Conservation (phyloP, 2,113 vertebrate species). For the Cygnus buccinator region DNA sequence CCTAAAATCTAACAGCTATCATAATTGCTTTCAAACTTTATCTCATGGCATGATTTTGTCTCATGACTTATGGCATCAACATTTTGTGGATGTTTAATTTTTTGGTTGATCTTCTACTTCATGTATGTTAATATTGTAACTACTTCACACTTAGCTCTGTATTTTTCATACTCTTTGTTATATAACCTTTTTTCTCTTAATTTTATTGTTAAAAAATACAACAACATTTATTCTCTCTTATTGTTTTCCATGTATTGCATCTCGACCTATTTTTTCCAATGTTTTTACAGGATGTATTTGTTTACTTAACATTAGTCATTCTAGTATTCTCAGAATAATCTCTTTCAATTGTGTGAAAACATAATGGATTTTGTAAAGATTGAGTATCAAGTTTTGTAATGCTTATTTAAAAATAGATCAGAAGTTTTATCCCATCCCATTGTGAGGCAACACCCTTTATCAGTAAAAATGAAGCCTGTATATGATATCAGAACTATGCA, state of each 20-base stretch:
- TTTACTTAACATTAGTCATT: not conserved
- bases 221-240: not conserved
- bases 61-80: not conserved
- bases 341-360: not conserved
- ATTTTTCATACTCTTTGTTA: not conserved
- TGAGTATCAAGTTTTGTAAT: not conserved
- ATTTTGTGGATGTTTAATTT: not conserved
- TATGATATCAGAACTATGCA: not conserved
- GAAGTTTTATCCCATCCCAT: not conserved
- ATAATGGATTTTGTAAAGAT: not conserved
- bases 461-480: not conserved
- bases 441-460: not conserved
- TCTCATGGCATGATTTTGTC: not conserved
- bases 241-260: not conserved
- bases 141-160: not conserved
- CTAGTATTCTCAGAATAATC: not conserved
- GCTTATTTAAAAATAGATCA: not conserved
- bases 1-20: not conserved
- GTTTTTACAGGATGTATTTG: not conserved
- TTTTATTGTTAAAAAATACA: not conserved
- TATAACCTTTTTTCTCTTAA: not conserved
- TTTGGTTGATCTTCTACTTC: not conserved
- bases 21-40: not conserved
- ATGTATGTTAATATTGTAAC: not conserved
- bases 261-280: fast-evolving